Conservation (phyloP, 2,113 vertebrate genomes). For the Odobenus rosmarus region DNA sequence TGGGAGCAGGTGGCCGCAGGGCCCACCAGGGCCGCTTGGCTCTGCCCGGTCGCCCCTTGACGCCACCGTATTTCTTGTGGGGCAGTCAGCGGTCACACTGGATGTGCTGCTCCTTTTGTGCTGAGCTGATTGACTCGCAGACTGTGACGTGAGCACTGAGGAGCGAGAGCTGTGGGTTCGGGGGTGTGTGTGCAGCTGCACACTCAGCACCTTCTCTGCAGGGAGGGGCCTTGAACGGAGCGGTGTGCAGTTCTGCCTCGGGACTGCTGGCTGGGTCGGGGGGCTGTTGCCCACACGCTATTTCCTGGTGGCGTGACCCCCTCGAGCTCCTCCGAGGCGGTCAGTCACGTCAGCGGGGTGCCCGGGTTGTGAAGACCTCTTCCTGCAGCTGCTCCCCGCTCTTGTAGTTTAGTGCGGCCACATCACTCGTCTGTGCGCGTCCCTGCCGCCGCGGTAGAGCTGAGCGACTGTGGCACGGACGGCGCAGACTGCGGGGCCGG, state of each 20-base stretch:
- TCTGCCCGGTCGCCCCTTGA: too few species aligned
- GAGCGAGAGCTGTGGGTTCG: not conserved
- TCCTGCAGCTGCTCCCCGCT: too few species aligned
- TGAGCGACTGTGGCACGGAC: not conserved
- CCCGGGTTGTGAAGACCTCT: too few species aligned
- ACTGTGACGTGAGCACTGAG: not conserved
- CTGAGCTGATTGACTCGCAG: not conserved
- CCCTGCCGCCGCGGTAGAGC: not conserved
- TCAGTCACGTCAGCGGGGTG: not conserved
- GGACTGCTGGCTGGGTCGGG: not conserved
- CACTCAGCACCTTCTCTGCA: not conserved
- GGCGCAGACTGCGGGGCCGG: not conserved
- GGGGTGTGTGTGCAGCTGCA: not conserved
- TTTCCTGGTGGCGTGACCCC: not conserved
- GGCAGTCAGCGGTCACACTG: not conserved
- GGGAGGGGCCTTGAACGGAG: not conserved
- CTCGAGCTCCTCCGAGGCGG: not conserved
- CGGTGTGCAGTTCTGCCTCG: not conserved
- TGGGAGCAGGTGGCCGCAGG: accelerated
- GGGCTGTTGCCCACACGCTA: accelerated
- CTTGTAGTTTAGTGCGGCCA: not conserved
- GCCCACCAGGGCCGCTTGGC: too few species aligned
- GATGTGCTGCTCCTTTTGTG: not conserved
- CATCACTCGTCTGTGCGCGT: accelerated
- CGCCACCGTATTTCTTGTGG: not conserved